A percentile compares a stretch with the other conserved stretches of the same genome.
phyloP scores from a whole-genome alignment of 1,140 invertebrate genomes.

The Lordiphosa mommai region DNA sequence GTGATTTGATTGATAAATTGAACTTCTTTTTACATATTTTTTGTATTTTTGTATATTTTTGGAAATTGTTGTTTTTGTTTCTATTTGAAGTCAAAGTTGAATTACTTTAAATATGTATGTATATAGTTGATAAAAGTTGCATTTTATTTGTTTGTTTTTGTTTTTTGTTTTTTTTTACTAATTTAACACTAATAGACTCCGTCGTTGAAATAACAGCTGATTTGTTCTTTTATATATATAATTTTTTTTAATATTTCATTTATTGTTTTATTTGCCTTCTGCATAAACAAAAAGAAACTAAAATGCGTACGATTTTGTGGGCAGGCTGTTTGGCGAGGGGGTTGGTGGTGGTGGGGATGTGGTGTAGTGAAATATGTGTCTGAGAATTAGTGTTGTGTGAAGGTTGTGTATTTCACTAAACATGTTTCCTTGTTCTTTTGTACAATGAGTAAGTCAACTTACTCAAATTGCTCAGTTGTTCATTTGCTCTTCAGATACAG shows the following conservation, averaged over 20 bases:
- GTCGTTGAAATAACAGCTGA: constrained; percentile 67
- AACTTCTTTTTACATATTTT: constrained; percentile 51
- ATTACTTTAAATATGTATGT: constrained; percentile 42
- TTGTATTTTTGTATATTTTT: constrained; percentile 14
- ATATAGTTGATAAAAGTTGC: constrained; percentile 61
- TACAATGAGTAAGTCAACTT: no score
- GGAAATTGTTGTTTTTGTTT: constrained; percentile 11
- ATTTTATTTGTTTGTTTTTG: constrained; percentile 22
- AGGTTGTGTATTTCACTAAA: no score
- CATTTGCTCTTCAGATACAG: no score
- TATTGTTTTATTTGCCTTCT: constrained; percentile 27
- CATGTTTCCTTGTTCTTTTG: no score
- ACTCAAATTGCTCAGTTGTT: no score
- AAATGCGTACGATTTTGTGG: no score
- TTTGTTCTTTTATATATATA: constrained; percentile 23
- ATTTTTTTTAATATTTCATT: constrained; percentile 32
- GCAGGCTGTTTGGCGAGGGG: no score
- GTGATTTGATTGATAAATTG: constrained; percentile 57
- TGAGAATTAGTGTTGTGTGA: no score
- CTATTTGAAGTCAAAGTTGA: constrained; percentile 24
- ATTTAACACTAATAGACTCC: constrained; percentile 77
- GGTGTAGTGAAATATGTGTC: no score
- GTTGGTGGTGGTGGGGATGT: no score
- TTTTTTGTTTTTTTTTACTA: constrained; percentile 37
- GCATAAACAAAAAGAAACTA: no score